Percentiles rank a stretch among this genome's conserved stretches.
Evolutionary conservation across 1,140 invertebrate species (phyloP).

Genomic region (Callitettix versicolor): DNA sequence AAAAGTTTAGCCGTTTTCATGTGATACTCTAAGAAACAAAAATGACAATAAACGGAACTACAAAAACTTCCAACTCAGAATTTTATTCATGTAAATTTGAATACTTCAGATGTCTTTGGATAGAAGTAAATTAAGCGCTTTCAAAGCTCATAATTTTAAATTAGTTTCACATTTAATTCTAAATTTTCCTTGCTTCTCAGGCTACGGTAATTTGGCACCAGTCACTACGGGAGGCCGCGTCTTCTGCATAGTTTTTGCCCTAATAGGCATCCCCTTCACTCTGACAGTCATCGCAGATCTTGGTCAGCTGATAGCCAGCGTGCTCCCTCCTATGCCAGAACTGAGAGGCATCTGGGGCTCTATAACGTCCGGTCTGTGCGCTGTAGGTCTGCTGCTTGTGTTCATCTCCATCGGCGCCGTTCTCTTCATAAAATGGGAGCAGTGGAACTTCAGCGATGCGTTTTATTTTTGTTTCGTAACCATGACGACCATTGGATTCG

Average conservation of each 20-base stretch:
- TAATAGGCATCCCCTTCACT: constrained; percentile 87
- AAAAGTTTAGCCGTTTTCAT: no score
- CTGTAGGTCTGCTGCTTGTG: constrained; percentile 59
- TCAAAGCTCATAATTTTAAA: no score
- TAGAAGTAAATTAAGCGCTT: no score
- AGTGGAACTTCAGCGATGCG: constrained; percentile 85
- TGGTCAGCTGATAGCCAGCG: constrained; percentile 74
- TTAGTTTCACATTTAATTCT: no score
- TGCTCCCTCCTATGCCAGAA: constrained; percentile 39
- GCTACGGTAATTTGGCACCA: constrained; percentile 92
- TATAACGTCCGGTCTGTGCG: constrained; percentile 46
- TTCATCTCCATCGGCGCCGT: constrained; percentile 65
- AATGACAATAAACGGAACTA: no score
- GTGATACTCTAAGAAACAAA: no score
- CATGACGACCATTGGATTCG: constrained; percentile 90
- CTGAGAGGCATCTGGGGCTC: not conserved
- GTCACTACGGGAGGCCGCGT: constrained; percentile 71
- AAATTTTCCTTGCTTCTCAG: constrained; percentile 36
- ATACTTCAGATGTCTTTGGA: no score
- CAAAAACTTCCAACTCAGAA: no score
- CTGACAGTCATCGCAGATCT: constrained; percentile 87
- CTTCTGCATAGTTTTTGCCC: constrained; percentile 86
- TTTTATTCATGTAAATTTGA: no score
- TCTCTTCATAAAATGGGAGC: constrained; percentile 59
- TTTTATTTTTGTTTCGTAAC: constrained; percentile 93